These are phyloP conservation scores for Istiophorus platypterus DNA, from an alignment of 2,113 vertebrate species.

Conservation along the genomic window DNA sequence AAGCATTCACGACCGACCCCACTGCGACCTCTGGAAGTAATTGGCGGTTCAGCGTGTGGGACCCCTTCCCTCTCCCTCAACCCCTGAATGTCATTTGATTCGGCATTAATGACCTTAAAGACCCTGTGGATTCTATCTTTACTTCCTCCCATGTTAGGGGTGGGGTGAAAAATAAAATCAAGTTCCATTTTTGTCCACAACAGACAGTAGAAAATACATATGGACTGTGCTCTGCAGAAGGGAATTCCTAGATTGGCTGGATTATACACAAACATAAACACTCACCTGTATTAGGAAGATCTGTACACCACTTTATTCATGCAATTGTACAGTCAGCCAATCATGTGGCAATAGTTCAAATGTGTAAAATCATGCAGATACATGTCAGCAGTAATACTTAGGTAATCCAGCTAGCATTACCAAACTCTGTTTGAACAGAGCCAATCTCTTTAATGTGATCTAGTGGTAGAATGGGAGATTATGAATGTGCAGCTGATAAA, in stretches of 20 bases:
- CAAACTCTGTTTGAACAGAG: no score
- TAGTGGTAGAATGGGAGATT: no score
- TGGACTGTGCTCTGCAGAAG: background rate
- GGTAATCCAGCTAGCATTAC: no score
- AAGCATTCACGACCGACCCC: background rate
- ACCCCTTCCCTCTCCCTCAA: background rate
- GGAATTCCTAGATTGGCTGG: background rate
- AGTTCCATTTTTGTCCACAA: background rate
- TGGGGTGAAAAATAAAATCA: background rate
- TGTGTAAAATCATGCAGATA: no score
- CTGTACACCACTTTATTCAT: no score
- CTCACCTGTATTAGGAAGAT: no score
- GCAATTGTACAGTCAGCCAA: no score
- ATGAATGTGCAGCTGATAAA: no score
- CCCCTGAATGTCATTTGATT: background rate
- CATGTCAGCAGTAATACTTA: no score
- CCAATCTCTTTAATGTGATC: no score
- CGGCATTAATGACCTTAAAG: background rate
- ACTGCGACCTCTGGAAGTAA: constrained; percentile 30
- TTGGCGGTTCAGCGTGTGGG: background rate
- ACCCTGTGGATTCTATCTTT: background rate
- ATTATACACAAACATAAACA: no score
- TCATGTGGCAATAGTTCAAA: no score
- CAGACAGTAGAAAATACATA: background rate
- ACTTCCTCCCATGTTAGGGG: constrained; percentile 1